These are phyloP conservation scores for Orussus abietinus DNA, from an alignment of 1,140 invertebrate species.

Conservation along the genomic window DNA sequence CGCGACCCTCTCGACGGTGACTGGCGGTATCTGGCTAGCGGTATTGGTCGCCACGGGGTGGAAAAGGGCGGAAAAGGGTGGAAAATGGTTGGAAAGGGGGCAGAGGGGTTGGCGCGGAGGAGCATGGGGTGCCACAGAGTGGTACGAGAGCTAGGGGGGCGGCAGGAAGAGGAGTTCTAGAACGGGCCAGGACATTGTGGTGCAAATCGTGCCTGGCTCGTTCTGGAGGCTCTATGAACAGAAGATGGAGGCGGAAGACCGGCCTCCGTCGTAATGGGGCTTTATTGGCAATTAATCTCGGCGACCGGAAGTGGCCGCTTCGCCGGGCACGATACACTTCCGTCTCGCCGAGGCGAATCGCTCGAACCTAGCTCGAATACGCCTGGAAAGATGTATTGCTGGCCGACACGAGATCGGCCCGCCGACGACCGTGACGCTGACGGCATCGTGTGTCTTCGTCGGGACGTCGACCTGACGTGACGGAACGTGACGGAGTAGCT, in stretches of 20 bases:
- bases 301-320: slow-evolving; percentile 29
- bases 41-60: no score
- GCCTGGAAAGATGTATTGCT: slow-evolving; percentile 30
- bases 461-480: slow-evolving; percentile 3
- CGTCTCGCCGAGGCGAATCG: slow-evolving; percentile 21
- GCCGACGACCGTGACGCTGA: background rate
- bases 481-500: no score
- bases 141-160: slow-evolving; percentile 16
- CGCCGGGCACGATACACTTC: slow-evolving; percentile 31
- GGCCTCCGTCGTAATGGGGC: slow-evolving; percentile 25
- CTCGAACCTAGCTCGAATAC: background rate
- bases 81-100: slow-evolving; percentile 23
- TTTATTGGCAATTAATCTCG: slow-evolving; percentile 37
- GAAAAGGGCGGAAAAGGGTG: no score
- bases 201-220: slow-evolving; percentile 22
- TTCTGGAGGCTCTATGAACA: slow-evolving; percentile 15
- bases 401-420: slow-evolving; percentile 24
- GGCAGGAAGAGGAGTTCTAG: no score
- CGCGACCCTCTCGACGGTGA: no score
- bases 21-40: no score
- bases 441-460: slow-evolving; percentile 13
- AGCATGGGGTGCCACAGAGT: slow-evolving; percentile 4
- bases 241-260: slow-evolving; percentile 28
- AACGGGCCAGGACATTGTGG: no score
- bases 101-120: slow-evolving; percentile 13